Percentiles rank a stretch among this genome's conserved stretches.
Evolutionary conservation across 2,888 invertebrate species (phyloP).

Genomic region (Cynaeus angustus): DNA sequence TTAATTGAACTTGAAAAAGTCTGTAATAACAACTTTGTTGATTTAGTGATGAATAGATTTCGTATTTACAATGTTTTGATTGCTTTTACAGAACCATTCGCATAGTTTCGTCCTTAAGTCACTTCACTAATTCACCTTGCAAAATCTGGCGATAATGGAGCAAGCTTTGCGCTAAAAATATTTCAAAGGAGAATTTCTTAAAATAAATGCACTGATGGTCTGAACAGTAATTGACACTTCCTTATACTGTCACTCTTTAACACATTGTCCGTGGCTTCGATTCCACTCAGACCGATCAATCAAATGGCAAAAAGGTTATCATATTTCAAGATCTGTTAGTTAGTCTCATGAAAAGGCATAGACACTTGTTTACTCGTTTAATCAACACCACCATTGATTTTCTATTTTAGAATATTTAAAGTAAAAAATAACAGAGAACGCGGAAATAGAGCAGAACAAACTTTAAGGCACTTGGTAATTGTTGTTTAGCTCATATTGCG

Average conservation of each 20-base stretch:
- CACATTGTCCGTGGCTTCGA: conserved; percentile 21
- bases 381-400: too few relatives aligned
- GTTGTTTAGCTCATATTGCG: too few relatives aligned
- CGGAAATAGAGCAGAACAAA: too few relatives aligned
- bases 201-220: conserved; percentile 30
- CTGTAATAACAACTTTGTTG: conserved; percentile 12
- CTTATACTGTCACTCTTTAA: conserved; percentile 19
- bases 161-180: conserved; percentile 31
- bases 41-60: conserved; percentile 21
- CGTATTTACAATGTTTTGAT: conserved; percentile 29
- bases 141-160: conserved; percentile 11
- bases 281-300: background rate
- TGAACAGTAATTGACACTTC: conserved; percentile 28
- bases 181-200: conserved; percentile 16
- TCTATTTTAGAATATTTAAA: too few relatives aligned
- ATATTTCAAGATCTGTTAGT: background rate
- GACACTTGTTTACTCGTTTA: too few relatives aligned
- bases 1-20: conserved; percentile 35
- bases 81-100: conserved; percentile 33
- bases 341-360: too few relatives aligned
- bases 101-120: conserved; percentile 24
- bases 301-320: conserved; percentile 9
- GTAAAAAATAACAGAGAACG: too few relatives aligned
- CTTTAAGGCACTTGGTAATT: too few relatives aligned
- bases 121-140: conserved; percentile 24